phyloP scores from a whole-genome alignment of 2,113 vertebrate species.

The Brachypodius melanocephalos region DNA sequence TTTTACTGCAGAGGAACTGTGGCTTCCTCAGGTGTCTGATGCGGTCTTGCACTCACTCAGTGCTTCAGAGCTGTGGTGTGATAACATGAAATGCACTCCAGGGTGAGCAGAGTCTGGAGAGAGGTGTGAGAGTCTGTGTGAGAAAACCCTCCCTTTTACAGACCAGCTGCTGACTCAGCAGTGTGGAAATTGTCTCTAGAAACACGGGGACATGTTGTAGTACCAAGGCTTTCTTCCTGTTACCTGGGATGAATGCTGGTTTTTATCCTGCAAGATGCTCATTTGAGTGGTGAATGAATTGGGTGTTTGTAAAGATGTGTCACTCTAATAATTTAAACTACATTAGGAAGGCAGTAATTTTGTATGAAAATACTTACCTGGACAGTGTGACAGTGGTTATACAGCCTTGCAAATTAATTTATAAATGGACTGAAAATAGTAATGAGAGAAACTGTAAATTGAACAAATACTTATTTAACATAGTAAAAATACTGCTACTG shows the following conservation, averaged over 20 bases:
- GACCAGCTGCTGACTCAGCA: neutral
- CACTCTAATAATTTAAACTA: neutral
- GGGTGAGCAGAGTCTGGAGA: neutral
- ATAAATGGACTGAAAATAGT: conserved; percentile 3
- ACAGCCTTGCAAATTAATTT: conserved; percentile 64
- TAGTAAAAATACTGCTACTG: neutral
- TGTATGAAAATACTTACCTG: neutral
- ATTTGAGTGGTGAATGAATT: neutral
- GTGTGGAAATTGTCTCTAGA: rapidly evolving
- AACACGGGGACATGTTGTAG: rapidly evolving
- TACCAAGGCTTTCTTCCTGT: neutral
- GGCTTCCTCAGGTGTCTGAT: neutral
- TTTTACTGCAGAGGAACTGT: neutral
- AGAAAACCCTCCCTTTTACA: neutral
- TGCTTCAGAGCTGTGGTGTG: neutral
- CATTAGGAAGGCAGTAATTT: neutral
- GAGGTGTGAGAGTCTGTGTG: neutral
- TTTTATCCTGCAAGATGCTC: neutral
- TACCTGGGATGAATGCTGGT: neutral
- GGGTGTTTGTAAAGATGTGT: neutral
- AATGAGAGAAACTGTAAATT: neutral
- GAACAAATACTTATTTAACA: conserved; percentile 38
- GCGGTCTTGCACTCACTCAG: no score
- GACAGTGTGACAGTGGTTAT: neutral
- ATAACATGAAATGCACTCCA: neutral